Evolutionary conservation across 2,888 invertebrate species (phyloP).

Genomic region (Cheilosia soror): DNA sequence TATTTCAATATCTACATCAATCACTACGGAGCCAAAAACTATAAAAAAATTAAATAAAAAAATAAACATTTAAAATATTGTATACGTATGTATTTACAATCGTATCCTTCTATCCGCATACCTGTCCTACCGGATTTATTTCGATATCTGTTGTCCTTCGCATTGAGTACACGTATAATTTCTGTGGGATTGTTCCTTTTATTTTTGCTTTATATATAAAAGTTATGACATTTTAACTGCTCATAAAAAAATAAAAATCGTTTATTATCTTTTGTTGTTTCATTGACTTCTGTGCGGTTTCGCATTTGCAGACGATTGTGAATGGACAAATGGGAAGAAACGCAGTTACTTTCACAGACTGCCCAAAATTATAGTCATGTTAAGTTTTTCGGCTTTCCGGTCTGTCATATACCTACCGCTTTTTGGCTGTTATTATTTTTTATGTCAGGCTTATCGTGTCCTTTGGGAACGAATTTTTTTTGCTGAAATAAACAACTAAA

Average conservation of each 20-base stretch:
- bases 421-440: constrained; percentile 42
- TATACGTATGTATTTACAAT: too few species aligned
- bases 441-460: constrained; percentile 40
- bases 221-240: constrained; percentile 41
- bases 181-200: too few species aligned
- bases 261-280: constrained; percentile 17
- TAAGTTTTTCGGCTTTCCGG: constrained; percentile 33
- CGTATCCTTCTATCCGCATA: too few species aligned
- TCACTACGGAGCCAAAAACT: too few species aligned
- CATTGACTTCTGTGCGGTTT: constrained; percentile 6
- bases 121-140: too few species aligned
- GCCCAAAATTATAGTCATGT: constrained; percentile 27
- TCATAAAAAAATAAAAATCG: constrained; percentile 17
- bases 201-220: constrained; percentile 1
- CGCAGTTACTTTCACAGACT: constrained; percentile 3
- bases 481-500: too few species aligned
- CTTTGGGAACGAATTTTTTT: constrained; percentile 19
- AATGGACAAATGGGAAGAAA: background rate
- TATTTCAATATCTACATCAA: too few species aligned
- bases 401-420: background rate
- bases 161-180: too few species aligned
- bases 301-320: background rate
- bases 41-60: too few species aligned
- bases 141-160: background rate
- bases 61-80: too few species aligned